Percentiles rank a stretch among this genome's conserved stretches.
phyloP scores from a whole-genome alignment of 1,140 invertebrate species.

The Melanaphis sacchari region DNA sequence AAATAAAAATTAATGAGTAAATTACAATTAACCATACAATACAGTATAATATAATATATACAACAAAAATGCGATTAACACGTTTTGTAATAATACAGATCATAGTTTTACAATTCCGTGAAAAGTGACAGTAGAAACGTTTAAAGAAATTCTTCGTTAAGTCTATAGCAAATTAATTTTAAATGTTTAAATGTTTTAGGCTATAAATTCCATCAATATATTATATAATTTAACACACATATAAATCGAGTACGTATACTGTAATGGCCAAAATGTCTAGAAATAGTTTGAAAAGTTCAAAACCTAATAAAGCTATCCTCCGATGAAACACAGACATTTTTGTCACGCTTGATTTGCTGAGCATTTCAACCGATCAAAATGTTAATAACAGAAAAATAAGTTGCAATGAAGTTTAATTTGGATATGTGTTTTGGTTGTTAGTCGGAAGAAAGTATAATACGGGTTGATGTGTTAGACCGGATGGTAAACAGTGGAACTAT shows the following conservation, averaged over 20 bases:
- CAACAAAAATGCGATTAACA: neutral
- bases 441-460: neutral
- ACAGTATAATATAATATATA: too few species aligned
- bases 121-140: neutral
- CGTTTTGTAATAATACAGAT: neutral
- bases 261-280: neutral
- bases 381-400: neutral
- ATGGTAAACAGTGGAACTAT: conserved; percentile 13
- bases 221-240: neutral
- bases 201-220: neutral
- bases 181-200: neutral
- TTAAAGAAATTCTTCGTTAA: neutral
- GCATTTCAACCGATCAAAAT: neutral
- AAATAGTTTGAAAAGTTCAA: neutral
- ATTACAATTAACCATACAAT: too few species aligned
- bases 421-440: neutral
- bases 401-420: neutral
- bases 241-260: neutral
- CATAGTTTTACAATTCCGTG: neutral
- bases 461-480: conserved; percentile 26
- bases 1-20: neutral
- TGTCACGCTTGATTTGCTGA: neutral
- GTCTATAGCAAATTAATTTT: neutral
- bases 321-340: neutral
- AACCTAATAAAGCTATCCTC: neutral